These are phyloP conservation scores for Porites lutea DNA, from an alignment of 64 coral and sea anemone genomes.

Conservation along the genomic window DNA sequence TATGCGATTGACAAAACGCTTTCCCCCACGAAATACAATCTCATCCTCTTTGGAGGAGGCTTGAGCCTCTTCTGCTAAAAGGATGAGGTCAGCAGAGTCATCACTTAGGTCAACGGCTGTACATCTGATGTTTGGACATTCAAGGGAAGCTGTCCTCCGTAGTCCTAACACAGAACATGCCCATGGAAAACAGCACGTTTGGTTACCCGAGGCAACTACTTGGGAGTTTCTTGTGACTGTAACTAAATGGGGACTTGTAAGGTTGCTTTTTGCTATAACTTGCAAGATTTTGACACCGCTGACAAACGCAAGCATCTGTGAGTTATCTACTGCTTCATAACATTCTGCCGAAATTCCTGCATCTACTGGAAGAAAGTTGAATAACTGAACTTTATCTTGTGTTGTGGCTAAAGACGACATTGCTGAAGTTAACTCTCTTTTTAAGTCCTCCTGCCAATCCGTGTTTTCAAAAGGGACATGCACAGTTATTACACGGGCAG, in stretches of 20 bases:
- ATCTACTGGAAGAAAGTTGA: conserved; percentile 80
- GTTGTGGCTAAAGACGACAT: not conserved
- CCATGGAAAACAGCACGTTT: conserved; percentile 46
- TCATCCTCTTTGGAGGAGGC: conserved; percentile 49
- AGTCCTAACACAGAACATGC: conserved; percentile 71
- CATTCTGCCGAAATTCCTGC: conserved; percentile 26
- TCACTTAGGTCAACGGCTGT: conserved; percentile 56
- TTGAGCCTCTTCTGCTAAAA: conserved; percentile 7
- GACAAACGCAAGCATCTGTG: conserved; percentile 54
- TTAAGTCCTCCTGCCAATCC: not conserved
- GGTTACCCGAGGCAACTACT: not conserved
- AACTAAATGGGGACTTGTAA: not conserved
- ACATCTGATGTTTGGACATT: conserved; percentile 60
- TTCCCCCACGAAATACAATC: conserved; percentile 65
- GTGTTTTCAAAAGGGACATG: not conserved
- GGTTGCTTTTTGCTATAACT: not conserved
- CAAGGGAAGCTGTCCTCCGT: conserved; percentile 67
- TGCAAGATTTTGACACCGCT: conserved; percentile 41
- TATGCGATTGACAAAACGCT: conserved; percentile 72
- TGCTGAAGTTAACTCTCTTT: not conserved
- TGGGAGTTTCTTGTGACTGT: conserved; percentile 37
- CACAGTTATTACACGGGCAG: conserved; percentile 35
- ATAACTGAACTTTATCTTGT: not conserved
- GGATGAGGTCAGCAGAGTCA: not conserved
- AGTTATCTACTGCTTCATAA: not conserved